Percentiles rank a stretch among this genome's conserved stretches.
These are phyloP conservation scores for Galago senegalensis DNA, from an alignment of 2,797 vertebrate species.

Conservation along the genomic window DNA sequence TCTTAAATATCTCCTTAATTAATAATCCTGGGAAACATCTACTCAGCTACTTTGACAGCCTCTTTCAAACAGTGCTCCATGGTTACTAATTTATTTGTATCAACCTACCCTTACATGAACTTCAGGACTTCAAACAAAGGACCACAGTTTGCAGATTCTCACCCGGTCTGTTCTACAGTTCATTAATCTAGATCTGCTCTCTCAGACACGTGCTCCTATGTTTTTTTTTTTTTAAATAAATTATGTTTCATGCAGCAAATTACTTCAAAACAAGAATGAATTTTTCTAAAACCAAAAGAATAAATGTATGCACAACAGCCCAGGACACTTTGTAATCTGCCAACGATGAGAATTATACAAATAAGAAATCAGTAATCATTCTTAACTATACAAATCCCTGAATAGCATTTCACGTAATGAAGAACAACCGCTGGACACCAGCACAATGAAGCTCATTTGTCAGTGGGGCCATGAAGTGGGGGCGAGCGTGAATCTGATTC, in stretches of 20 bases:
- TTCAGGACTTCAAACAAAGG: conserved; percentile 12
- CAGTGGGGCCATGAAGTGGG: conserved; percentile 78
- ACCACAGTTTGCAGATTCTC: background rate
- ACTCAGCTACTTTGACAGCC: background rate
- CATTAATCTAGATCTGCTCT: background rate
- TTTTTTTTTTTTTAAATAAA: background rate
- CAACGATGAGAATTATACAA: conserved; percentile 76
- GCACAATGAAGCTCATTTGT: conserved; percentile 82
- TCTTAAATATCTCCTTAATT: background rate
- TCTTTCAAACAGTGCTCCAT: background rate
- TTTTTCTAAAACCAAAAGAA: background rate
- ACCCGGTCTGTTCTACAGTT: background rate
- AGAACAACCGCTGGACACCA: conserved; percentile 66
- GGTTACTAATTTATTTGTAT: background rate
- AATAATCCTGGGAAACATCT: background rate
- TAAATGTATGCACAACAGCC: background rate
- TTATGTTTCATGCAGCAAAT: background rate
- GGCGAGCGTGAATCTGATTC: conserved; percentile 81
- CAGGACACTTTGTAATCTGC: conserved; percentile 10
- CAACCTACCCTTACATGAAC: background rate
- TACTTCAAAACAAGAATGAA: background rate
- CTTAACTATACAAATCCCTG: conserved; percentile 70
- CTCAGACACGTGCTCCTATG: background rate
- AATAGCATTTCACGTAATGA: conserved; percentile 81
- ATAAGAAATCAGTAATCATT: conserved; percentile 79